Conservation (phyloP, 2,888 invertebrate genomes). For the Teleiodes luculella region DNA sequence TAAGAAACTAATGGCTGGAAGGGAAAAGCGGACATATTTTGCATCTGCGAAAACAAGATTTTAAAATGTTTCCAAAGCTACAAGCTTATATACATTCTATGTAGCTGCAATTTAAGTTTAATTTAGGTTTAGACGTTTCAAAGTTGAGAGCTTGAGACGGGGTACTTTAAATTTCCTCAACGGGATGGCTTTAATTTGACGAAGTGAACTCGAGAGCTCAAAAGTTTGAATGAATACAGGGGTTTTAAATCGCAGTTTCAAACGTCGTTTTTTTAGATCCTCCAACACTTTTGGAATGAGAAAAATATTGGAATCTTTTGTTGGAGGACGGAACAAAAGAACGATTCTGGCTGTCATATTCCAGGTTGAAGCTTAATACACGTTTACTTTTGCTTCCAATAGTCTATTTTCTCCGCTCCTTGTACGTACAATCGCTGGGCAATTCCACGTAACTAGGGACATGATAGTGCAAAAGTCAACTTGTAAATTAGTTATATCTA, state of each 20-base stretch:
- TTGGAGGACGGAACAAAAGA: constrained; percentile 8
- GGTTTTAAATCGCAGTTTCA: background rate
- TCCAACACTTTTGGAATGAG: background rate
- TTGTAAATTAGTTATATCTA: no score
- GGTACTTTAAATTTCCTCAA: background rate
- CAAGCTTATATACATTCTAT: constrained; percentile 8
- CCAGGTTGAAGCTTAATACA: constrained; percentile 5
- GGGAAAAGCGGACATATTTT: background rate
- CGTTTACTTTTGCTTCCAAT: background rate
- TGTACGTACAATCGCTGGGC: background rate
- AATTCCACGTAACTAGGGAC: no score
- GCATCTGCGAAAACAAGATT: constrained; percentile 24
- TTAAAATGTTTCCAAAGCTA: constrained; percentile 25
- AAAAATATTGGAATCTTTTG: constrained; percentile 2
- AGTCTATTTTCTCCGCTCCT: constrained; percentile 4
- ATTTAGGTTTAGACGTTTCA: constrained; percentile 12
- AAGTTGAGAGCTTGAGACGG: background rate
- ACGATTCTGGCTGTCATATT: constrained; percentile 11
- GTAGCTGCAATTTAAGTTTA: constrained; percentile 4
- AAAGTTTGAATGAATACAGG: background rate
- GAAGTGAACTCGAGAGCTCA: background rate
- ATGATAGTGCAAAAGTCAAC: no score
- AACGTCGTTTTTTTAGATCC: background rate
- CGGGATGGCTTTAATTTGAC: background rate
- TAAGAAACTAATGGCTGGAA: background rate